phyloP scores from a whole-genome alignment of 2,113 vertebrate genomes.

The Tichodroma muraria region DNA sequence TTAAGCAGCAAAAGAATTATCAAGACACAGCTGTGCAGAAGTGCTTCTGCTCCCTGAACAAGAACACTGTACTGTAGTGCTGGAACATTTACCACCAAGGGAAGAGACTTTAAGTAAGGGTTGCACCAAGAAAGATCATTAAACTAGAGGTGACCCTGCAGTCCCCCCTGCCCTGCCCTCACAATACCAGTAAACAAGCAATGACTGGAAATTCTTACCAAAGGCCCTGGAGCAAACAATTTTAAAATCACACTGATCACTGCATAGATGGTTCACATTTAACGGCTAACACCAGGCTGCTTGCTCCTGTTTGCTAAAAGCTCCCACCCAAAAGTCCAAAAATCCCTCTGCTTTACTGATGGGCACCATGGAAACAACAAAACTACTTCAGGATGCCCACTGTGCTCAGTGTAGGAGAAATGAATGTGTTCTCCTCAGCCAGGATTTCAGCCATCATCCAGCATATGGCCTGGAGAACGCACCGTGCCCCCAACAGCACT shows the following conservation, averaged over 20 bases:
- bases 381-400: background rate
- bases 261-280: background rate
- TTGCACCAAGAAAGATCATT: background rate
- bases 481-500: rapidly evolving
- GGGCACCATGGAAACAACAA: background rate
- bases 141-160: background rate
- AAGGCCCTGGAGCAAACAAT: background rate
- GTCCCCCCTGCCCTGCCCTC: background rate
- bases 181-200: background rate
- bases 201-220: background rate
- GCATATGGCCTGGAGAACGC: background rate
- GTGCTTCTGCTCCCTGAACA: background rate
- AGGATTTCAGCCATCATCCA: background rate
- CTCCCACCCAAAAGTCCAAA: background rate
- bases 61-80: background rate
- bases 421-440: background rate
- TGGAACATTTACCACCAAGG: background rate
- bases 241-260: background rate
- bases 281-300: background rate
- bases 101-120: background rate
- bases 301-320: background rate
- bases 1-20: background rate
- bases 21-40: background rate
- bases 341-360: background rate
- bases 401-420: background rate